phyloP scores from a whole-genome alignment of 2,888 invertebrate species.

The Mesorhabditis belari region DNA sequence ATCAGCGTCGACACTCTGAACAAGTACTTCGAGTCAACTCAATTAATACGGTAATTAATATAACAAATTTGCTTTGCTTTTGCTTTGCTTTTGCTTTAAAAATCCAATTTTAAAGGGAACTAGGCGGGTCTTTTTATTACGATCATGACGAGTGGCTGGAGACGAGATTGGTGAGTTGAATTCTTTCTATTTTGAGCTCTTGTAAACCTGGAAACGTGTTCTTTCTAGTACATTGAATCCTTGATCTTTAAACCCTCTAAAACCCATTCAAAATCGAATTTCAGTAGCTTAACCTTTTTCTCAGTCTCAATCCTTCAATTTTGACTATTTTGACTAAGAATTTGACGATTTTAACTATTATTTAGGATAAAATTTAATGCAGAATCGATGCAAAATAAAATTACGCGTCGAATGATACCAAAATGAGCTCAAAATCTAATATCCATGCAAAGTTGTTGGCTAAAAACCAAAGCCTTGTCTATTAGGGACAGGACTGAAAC shows the following conservation, averaged over 20 bases:
- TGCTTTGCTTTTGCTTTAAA: no score
- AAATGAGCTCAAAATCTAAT: no score
- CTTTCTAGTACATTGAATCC: background rate
- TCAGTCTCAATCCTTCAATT: no score
- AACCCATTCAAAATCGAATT: background rate
- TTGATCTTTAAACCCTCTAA: background rate
- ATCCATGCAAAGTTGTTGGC: no score
- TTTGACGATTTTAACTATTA: no score
- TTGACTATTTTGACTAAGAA: no score
- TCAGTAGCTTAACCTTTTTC: background rate
- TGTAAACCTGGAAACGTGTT: background rate
- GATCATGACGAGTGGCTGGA: conserved; percentile 97
- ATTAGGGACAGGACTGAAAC: no score
- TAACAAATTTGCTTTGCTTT: no score
- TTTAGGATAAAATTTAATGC: no score
- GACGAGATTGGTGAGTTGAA: conserved; percentile 65
- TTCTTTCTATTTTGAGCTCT: background rate
- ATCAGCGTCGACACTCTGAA: conserved; percentile 89
- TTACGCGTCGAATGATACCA: no score
- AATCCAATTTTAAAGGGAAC: conserved; percentile 60
- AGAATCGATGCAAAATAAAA: background rate
- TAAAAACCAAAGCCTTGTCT: background rate
- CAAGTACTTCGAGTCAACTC: conserved; percentile 84
- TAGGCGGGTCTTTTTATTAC: conserved; percentile 80
- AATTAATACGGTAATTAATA: conserved; percentile 67